Percentiles rank a stretch among this genome's conserved stretches.
phyloP scores from a whole-genome alignment of 2,797 vertebrate genomes.

The Tadarida brasiliensis region DNA sequence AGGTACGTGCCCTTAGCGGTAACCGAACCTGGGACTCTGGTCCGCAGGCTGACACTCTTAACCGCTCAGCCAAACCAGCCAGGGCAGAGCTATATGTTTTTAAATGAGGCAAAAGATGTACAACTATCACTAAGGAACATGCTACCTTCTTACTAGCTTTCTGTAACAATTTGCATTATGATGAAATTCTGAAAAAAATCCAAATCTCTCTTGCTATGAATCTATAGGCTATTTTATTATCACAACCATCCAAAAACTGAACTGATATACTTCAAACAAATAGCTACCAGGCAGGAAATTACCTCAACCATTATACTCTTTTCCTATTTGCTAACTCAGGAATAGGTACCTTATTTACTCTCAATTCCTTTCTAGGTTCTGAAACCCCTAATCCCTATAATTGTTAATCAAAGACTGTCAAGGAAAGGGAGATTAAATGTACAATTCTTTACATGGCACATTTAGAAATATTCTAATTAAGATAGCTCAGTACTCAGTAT shows the following conservation, averaged over 20 bases:
- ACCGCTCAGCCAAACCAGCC: too few relatives aligned
- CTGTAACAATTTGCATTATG: neutral
- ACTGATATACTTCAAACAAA: neutral
- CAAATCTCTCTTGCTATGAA: neutral
- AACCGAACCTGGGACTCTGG: too few relatives aligned
- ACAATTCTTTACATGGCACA: neutral
- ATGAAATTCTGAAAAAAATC: neutral
- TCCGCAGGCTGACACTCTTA: too few relatives aligned
- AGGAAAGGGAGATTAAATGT: conserved; percentile 12
- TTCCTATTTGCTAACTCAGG: neutral
- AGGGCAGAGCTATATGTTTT: too few relatives aligned
- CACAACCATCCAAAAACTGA: neutral
- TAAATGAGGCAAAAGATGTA: neutral
- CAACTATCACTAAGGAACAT: neutral
- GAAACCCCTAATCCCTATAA: neutral
- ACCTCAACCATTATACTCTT: neutral
- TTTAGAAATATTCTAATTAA: neutral
- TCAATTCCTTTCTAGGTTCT: neutral
- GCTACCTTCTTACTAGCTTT: neutral
- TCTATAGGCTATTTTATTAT: neutral
- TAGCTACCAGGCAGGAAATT: neutral
- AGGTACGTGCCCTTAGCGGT: too few relatives aligned
- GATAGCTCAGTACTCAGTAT: neutral
- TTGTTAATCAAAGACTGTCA: neutral
- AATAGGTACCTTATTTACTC: neutral